Percentiles rank a stretch among this genome's conserved stretches.
These are phyloP conservation scores for Cairina moschata DNA, from an alignment of 2,113 vertebrate genomes.

Conservation along the genomic window DNA sequence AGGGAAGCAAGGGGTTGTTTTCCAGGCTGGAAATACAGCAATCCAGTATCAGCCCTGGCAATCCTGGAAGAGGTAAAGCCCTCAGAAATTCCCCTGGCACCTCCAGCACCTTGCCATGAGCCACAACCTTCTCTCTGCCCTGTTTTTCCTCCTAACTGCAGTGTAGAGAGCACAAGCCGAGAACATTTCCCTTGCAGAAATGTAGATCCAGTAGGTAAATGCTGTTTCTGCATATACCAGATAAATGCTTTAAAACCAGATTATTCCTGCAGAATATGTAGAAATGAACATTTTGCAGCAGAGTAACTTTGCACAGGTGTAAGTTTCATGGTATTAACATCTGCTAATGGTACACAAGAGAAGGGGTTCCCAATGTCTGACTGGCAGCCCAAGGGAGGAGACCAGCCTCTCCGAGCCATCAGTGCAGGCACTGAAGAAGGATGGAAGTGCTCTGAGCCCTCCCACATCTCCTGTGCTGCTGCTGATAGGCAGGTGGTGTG, in stretches of 20 bases:
- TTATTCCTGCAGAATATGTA: not conserved
- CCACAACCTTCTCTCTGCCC: not conserved
- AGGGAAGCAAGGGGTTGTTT: not conserved
- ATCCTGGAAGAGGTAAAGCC: not conserved
- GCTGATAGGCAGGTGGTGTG: not conserved
- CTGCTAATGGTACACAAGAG: not conserved
- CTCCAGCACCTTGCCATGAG: not conserved
- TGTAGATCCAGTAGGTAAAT: not conserved
- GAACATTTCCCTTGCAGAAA: not conserved
- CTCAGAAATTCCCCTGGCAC: not conserved
- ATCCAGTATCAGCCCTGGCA: not conserved
- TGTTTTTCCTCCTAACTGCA: not conserved
- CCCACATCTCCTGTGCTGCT: not conserved
- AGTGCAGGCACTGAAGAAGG: not conserved
- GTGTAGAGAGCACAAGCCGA: not conserved
- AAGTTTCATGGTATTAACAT: not conserved
- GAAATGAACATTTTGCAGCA: not conserved
- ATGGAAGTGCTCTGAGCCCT: fast-evolving
- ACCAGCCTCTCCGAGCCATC: not conserved
- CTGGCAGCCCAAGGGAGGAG: not conserved
- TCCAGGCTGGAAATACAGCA: not conserved
- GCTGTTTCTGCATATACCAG: not conserved
- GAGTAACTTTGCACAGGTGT: fast-evolving
- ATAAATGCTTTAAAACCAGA: not conserved
- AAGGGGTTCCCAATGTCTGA: not conserved